These are phyloP conservation scores for Temnothorax rugatulus DNA, from an alignment of 2,888 invertebrate genomes.

Conservation along the genomic window DNA sequence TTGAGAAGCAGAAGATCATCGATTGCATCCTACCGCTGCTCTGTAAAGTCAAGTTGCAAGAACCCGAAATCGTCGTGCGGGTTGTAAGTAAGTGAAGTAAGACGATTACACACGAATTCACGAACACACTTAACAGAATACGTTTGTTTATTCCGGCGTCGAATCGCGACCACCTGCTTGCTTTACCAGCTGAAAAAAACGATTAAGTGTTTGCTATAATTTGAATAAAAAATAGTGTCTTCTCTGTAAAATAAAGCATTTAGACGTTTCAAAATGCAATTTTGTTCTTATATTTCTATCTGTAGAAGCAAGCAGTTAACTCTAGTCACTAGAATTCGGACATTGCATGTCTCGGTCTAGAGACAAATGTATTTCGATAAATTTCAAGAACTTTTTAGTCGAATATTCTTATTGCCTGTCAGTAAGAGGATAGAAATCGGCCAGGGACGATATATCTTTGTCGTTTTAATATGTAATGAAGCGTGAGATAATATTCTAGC, in stretches of 20 bases:
- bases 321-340: background rate
- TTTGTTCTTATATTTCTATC: background rate
- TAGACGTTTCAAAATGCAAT: background rate
- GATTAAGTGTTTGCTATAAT: background rate
- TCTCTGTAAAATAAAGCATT: too few relatives aligned
- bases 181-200: background rate
- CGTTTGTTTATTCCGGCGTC: too few relatives aligned
- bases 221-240: background rate
- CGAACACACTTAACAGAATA: background rate
- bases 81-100: conserved; percentile 94
- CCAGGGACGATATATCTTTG: background rate
- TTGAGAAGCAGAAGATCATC: conserved; percentile 95
- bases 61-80: conserved; percentile 95
- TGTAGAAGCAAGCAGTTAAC: background rate
- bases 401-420: background rate
- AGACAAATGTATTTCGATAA: background rate
- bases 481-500: background rate
- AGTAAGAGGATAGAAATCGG: background rate
- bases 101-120: background rate
- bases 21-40: conserved; percentile 96
- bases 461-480: conserved; percentile 5
- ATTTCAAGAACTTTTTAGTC: background rate
- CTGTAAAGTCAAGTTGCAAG: conserved; percentile 94
- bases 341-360: background rate
- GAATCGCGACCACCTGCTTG: background rate